These are phyloP conservation scores for Suillia variegata DNA, from an alignment of 2,888 invertebrate species.

Conservation along the genomic window DNA sequence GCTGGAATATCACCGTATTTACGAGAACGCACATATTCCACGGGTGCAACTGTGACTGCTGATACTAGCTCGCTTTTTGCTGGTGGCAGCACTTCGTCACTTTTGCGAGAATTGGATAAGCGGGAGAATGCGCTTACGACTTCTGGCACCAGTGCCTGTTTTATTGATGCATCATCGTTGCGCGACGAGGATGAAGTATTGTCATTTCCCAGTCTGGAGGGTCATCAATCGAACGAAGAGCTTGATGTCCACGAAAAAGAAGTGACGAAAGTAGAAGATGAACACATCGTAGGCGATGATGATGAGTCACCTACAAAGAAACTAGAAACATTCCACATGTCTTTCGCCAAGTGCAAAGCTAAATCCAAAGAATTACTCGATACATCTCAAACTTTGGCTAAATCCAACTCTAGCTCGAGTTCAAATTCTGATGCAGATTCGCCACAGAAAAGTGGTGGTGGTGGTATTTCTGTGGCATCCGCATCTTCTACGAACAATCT, in stretches of 20 bases:
- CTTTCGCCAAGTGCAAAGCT: slow-evolving; percentile 56
- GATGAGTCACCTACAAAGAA: slow-evolving; percentile 46
- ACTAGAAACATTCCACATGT: slow-evolving; percentile 57
- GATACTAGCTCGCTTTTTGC: slow-evolving; percentile 36
- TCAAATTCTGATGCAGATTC: slow-evolving; percentile 44
- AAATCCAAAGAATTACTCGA: slow-evolving; percentile 32
- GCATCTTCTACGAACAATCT: slow-evolving; percentile 44
- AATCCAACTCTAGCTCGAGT: slow-evolving; percentile 41
- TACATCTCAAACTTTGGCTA: slow-evolving; percentile 12
- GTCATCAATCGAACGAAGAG: slow-evolving; percentile 30
- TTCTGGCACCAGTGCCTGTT: slow-evolving; percentile 66
- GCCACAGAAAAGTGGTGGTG: slow-evolving; percentile 38
- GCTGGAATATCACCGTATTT: slow-evolving; percentile 14
- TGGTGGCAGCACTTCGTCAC: slow-evolving; percentile 41
- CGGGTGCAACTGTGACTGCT: slow-evolving; percentile 31
- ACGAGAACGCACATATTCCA: slow-evolving; percentile 37
- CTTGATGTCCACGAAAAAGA: slow-evolving; percentile 23
- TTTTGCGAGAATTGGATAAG: slow-evolving; percentile 42
- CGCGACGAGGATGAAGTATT: slow-evolving; percentile 70
- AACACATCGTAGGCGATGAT: background rate
- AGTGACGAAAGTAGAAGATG: background rate
- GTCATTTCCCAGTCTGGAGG: slow-evolving; percentile 47
- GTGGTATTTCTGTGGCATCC: slow-evolving; percentile 37
- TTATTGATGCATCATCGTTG: slow-evolving; percentile 78
- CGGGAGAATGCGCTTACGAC: slow-evolving; percentile 49